Evolutionary conservation across 1,140 invertebrate genomes (phyloP), one percentile per base, ranked within the genome.

Genomic region (Ceratosolen fusciceps): DNA sequence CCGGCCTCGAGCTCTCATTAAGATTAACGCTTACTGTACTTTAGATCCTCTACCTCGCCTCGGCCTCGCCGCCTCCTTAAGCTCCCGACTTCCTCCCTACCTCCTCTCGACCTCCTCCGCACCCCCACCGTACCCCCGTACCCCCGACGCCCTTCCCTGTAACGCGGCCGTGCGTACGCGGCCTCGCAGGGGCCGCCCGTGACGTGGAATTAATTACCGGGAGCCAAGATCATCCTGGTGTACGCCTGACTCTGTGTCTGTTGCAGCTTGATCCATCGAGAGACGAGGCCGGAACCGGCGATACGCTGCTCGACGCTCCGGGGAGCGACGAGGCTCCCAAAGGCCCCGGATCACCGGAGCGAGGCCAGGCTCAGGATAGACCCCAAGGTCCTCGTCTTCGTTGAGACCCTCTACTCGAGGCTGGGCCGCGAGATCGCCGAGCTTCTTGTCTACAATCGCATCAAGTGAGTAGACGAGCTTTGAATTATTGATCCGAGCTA

Each of bases 361-460:
- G 95, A 95, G 84, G 95, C 95, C 73, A 92, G 95, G 37, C 88
- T 96, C 43, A 93, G 95, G 74, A 96, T 97, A 87, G 96, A 98
- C 90, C 94, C 96, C 39, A 97, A 97, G 90, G 96, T 98, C 80
- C 91, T 99, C 80, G 95, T 99, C 77, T 97, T 98, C 88, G 96
- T 97, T n/a, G 97, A 99, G 90, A 98, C 96, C 21, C 95, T 96
- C 58, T 98, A 98, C 88, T 97, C 97, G 4, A 93, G 94, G 81
- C 91, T 97, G n/a, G 97, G 97, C 54, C 92, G 94, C 83, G 96
- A 97, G 87, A 97, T 99, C 84, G 95, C 95, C n/a, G 96, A 97
- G 89, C 91, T 98, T 58, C 92, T 99, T 67, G 97, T 98, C 85
- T 96, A 97, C 86, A 97, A 96, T 89, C 92, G 97, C 84, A 97